These are phyloP conservation scores for Megatriorchis doriae DNA, from an alignment of 2,113 vertebrate species.

Conservation along the genomic window DNA sequence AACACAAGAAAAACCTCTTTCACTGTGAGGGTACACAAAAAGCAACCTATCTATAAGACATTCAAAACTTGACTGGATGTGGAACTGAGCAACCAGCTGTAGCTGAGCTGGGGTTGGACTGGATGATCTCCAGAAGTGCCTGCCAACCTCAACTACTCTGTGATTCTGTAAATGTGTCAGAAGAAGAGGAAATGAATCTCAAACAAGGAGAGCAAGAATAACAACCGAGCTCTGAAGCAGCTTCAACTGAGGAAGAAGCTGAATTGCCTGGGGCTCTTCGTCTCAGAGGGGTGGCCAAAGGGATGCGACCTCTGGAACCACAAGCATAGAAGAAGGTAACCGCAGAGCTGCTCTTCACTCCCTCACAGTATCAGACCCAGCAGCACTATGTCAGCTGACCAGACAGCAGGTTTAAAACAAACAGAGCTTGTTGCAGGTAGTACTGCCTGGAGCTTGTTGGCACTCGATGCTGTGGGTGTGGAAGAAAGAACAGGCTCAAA, in stretches of 20 bases:
- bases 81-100: background rate
- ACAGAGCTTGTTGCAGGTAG: background rate
- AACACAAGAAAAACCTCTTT: background rate
- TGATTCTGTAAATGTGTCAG: background rate
- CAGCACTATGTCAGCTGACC: background rate
- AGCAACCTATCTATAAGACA: background rate
- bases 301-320: background rate
- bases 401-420: background rate
- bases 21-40: background rate
- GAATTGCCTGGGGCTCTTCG: background rate
- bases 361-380: fast-evolving
- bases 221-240: background rate
- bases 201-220: background rate
- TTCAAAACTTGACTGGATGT: fast-evolving
- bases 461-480: background rate
- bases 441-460: background rate
- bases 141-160: background rate
- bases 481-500: background rate
- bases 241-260: background rate
- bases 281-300: background rate
- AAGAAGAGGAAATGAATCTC: background rate
- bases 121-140: background rate
- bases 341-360: background rate
- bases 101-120: too few relatives aligned
- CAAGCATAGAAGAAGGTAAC: background rate